Evolutionary conservation across 2,113 vertebrate genomes (phyloP), one percentile per base, ranked within the genome.

Genomic region (Plectropomus leopardus): DNA sequence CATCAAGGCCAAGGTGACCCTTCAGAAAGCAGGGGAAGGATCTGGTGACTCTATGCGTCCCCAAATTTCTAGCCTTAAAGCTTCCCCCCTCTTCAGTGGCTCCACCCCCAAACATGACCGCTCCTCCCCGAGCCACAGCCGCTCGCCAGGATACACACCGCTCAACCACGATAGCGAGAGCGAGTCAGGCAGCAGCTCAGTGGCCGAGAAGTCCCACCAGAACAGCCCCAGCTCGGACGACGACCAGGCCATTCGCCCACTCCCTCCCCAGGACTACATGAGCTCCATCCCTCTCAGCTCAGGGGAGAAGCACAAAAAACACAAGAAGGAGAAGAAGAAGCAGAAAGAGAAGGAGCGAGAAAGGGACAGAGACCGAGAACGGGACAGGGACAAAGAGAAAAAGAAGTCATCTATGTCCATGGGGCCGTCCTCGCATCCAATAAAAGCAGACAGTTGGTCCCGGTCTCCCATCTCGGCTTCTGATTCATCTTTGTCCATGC

Each of bases 311-410:
- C 98, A 99, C 93, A 99, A 98, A 91, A 99, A 99, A 81, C 98
- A 99, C 95, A 99, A 99, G 93, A 99, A 99, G 74, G 97, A 99
- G 86, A 99, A 99, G 93, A 98, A 99, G 78, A 98, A 98, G 89
- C 95, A 97, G 63, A 99, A 98, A 26, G 97, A 99, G 77, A 96
- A 95, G 80, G 97, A 99, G 15, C 90, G 96, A 9, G 94, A 96
- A 28, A 74, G 97, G 65, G 98, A 99, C 1, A 89, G 97, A 34
- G 97, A 99, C 1, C 72, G 97, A 24, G 97, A 98, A 0, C 94
- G 96, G 74, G 97, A 99, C 13, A 44, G 89, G 78, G 97, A 98
- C 53, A 94, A 97, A 76, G 96, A 99, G 84, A 98, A 99, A 92
- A 99, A 99, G 93, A 98, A 98, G 26, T 96, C 96, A 0, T 91